phyloP scores from a whole-genome alignment of 2,888 invertebrate genomes.

The Timandra comae region DNA sequence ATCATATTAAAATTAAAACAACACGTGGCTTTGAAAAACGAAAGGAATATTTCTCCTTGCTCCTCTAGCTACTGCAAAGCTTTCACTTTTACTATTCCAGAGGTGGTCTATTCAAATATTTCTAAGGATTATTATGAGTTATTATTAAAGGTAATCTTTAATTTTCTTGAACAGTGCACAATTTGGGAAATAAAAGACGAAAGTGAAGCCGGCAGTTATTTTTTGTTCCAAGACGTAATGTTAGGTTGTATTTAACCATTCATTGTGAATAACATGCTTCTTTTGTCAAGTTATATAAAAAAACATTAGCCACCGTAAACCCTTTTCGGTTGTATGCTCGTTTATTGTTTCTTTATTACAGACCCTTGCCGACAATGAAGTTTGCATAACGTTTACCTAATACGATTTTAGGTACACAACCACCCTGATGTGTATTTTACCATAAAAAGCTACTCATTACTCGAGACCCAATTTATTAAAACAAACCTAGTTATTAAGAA shows the following conservation, averaged over 20 bases:
- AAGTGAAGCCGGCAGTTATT: conserved; percentile 44
- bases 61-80: background rate
- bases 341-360: conserved; percentile 58
- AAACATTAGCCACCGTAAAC: conserved; percentile 44
- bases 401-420: conserved; percentile 33
- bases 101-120: conserved; percentile 5
- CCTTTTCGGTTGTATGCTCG: conserved; percentile 56
- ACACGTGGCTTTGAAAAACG: too few relatives aligned
- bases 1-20: too few relatives aligned
- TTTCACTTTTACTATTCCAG: conserved; percentile 1
- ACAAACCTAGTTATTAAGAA: conserved; percentile 25
- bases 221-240: conserved; percentile 36
- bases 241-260: conserved; percentile 33
- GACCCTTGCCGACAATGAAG: conserved; percentile 48
- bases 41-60: too few relatives aligned
- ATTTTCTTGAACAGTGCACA: conserved; percentile 7
- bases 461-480: conserved; percentile 21
- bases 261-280: conserved; percentile 15
- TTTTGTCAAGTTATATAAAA: conserved; percentile 54
- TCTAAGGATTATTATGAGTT: conserved; percentile 11
- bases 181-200: conserved; percentile 37
- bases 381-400: conserved; percentile 52
- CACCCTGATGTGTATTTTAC: conserved; percentile 31
- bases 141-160: background rate
- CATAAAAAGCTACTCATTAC: conserved; percentile 14